A percentile compares a stretch with the other conserved stretches of the same genome.
Evolutionary conservation across 1,140 invertebrate genomes (phyloP).

Genomic region (Pissodes strobi): DNA sequence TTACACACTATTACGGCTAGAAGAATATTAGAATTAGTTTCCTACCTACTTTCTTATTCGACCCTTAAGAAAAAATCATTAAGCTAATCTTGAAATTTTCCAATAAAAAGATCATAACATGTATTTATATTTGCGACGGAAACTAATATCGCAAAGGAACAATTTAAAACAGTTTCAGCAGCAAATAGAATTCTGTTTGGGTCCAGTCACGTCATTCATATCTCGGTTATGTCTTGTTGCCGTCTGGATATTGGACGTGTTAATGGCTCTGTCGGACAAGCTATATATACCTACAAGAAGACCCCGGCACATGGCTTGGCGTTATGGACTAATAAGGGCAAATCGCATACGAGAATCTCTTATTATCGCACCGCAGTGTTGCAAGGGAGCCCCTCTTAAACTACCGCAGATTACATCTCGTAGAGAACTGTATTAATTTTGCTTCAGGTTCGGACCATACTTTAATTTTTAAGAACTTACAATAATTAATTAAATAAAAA

Average conservation of each 20-base stretch:
- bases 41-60: no score
- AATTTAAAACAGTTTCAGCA: not conserved
- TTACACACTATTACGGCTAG: no score
- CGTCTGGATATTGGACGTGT: constrained; percentile 55
- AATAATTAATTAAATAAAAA: no score
- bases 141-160: no score
- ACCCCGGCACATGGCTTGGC: constrained; percentile 48
- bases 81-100: no score
- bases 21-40: no score
- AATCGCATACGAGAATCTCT: constrained; percentile 10
- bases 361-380: not conserved
- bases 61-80: no score
- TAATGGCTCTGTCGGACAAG: constrained; percentile 54
- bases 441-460: no score
- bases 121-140: no score
- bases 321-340: constrained; percentile 53
- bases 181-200: constrained; percentile 14
- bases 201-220: constrained; percentile 56
- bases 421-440: no score
- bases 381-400: not conserved
- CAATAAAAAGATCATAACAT: no score
- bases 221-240: constrained; percentile 54
- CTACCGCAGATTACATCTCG: constrained; percentile 4
- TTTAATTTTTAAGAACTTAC: no score
- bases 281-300: constrained; percentile 54